phyloP scores from a whole-genome alignment of 2,797 vertebrate genomes.

The Myotis daubentonii region DNA sequence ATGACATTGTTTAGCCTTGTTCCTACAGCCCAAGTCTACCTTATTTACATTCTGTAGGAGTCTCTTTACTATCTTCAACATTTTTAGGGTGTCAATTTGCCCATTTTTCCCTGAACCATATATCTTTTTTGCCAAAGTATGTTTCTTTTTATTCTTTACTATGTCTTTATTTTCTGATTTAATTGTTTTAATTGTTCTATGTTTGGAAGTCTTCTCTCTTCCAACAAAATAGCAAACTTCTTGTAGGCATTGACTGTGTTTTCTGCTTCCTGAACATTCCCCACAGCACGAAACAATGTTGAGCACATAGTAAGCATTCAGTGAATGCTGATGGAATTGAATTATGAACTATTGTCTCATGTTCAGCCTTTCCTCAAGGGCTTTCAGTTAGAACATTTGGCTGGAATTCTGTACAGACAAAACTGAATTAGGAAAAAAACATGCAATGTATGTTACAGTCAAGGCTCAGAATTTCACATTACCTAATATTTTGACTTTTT shows the following conservation, averaged over 20 bases:
- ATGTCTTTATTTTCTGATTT: conserved; percentile 19
- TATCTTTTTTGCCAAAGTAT: neutral
- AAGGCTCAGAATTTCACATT: conserved; percentile 63
- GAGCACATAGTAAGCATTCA: conserved; percentile 60
- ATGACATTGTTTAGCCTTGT: neutral
- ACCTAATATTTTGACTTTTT: conserved; percentile 73
- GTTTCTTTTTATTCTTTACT: conserved; percentile 43
- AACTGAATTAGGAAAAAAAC: conserved; percentile 72
- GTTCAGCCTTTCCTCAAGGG: conserved; percentile 72
- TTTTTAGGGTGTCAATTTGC: neutral
- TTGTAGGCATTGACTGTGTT: neutral
- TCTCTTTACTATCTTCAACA: neutral
- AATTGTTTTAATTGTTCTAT: neutral
- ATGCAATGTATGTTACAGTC: conserved; percentile 68
- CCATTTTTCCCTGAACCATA: neutral
- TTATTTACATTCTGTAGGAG: neutral
- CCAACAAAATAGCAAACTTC: conserved; percentile 10
- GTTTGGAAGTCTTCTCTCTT: conserved; percentile 7
- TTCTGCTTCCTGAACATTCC: conserved; percentile 59
- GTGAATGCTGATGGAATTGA: conserved; percentile 68
- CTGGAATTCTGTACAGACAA: conserved; percentile 62
- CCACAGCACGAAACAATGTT: neutral
- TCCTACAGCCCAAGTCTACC: neutral
- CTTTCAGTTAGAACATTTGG: conserved; percentile 79
- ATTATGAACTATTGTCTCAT: conserved; percentile 78